phyloP scores from a whole-genome alignment of 2,888 invertebrate species.

The Sylvicola cinctus region DNA sequence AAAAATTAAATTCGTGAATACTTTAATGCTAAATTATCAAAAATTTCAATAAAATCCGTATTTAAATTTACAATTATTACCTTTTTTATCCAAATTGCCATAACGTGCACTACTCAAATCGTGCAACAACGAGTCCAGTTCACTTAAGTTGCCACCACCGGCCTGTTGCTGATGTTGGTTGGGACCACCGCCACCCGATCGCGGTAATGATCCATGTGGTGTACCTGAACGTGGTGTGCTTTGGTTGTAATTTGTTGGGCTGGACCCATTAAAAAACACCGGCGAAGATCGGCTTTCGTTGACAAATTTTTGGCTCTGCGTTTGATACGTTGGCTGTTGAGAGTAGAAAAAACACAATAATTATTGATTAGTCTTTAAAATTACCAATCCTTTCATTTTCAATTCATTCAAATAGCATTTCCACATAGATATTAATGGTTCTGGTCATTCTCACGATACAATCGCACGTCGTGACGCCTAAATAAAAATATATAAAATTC shows the following conservation, averaged over 20 bases:
- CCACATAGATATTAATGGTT: too few species aligned
- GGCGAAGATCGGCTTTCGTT: slow-evolving; percentile 18
- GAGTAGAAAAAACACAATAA: too few species aligned
- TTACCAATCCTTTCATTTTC: too few species aligned
- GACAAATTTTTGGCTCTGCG: slow-evolving; percentile 5
- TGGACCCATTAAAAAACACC: slow-evolving; percentile 10
- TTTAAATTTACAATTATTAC: too few species aligned
- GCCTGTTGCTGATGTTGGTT: slow-evolving; percentile 11
- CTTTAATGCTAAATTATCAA: slow-evolving; percentile 26
- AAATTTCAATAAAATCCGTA: slow-evolving; percentile 22
- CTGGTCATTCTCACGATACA: too few species aligned
- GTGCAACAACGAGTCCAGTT: slow-evolving; percentile 76
- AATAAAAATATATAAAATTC: too few species aligned
- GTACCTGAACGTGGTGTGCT: background rate
- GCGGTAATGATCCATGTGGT: slow-evolving; percentile 6
- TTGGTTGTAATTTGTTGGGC: slow-evolving; percentile 4
- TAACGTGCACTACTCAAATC: slow-evolving; percentile 71
- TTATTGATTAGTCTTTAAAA: too few species aligned
- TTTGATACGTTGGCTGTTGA: slow-evolving; percentile 2
- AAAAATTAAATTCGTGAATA: slow-evolving; percentile 19
- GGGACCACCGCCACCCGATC: too few species aligned
- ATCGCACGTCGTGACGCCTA: too few species aligned
- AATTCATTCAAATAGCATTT: too few species aligned
- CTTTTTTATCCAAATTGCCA: slow-evolving; percentile 26
- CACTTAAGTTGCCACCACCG: slow-evolving; percentile 53